phyloP scores from a whole-genome alignment of 1,140 invertebrate species.

The Lepidurus couesii region DNA sequence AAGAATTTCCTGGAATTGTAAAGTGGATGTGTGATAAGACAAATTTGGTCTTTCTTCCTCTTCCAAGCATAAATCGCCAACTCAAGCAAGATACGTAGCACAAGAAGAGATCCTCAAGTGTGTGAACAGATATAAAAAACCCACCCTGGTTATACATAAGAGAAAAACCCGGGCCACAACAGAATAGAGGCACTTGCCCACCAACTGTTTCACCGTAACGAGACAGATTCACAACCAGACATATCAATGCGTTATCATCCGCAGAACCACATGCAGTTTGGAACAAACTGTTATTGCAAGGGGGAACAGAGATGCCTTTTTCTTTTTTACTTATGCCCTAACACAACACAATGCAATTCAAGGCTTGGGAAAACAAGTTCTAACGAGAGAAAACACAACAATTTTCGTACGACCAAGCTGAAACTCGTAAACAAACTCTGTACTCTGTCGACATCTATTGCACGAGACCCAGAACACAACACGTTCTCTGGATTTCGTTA shows the following conservation, averaged over 20 bases:
- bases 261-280: not conserved
- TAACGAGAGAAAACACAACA: no score
- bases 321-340: not conserved
- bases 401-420: no score
- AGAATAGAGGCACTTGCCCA: constrained; percentile 8
- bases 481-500: no score
- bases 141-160: not conserved
- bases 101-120: not conserved
- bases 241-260: not conserved
- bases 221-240: not conserved
- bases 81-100: not conserved
- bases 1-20: not conserved
- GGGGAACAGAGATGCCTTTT: not conserved
- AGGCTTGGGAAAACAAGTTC: no score
- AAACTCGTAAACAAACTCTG: no score
- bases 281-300: not conserved
- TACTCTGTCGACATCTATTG: no score
- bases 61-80: not conserved
- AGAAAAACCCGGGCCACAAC: not conserved
- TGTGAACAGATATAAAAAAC: not conserved
- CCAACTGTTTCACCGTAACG: not conserved
- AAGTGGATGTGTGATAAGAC: not conserved
- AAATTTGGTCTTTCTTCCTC: not conserved
- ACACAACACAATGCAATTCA: not conserved
- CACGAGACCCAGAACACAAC: no score